phyloP scores from a whole-genome alignment of 2,797 vertebrate genomes.

The Sebastolobus alascanus region DNA sequence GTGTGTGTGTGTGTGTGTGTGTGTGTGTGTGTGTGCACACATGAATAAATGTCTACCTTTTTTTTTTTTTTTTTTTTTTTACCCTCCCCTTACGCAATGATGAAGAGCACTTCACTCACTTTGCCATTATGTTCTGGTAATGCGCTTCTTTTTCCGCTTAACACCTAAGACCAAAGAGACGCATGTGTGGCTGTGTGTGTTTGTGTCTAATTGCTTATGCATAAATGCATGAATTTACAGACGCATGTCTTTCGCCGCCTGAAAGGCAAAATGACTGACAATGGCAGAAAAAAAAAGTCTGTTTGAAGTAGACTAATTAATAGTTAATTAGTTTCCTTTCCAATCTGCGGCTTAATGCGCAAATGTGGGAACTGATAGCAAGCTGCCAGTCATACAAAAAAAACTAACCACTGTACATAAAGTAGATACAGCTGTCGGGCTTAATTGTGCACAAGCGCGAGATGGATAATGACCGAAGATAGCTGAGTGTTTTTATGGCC shows the following conservation, averaged over 20 bases:
- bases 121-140: conserved; percentile 34
- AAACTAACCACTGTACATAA: conserved; percentile 67
- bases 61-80: neutral
- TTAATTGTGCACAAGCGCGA: conserved; percentile 70
- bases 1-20: conserved; percentile 6
- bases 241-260: conserved; percentile 58
- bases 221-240: conserved; percentile 70
- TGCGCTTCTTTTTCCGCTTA: conserved; percentile 30
- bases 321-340: conserved; percentile 84
- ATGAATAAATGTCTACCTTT: conserved; percentile 1
- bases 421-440: conserved; percentile 75
- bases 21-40: neutral
- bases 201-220: conserved; percentile 65
- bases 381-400: conserved; percentile 78
- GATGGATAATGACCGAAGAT: conserved; percentile 73
- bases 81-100: conserved; percentile 7
- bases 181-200: conserved; percentile 40
- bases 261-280: conserved; percentile 80
- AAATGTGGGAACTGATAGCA: conserved; percentile 72
- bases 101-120: conserved; percentile 35
- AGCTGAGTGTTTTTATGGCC: conserved; percentile 43
- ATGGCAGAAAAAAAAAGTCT: conserved; percentile 65
- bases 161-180: conserved; percentile 48
- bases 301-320: conserved; percentile 84
- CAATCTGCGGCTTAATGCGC: conserved; percentile 73